A percentile compares a stretch with the other conserved stretches of the same genome.
phyloP scores from a whole-genome alignment of 2,797 vertebrate species.

The Tenualosa ilisha region DNA sequence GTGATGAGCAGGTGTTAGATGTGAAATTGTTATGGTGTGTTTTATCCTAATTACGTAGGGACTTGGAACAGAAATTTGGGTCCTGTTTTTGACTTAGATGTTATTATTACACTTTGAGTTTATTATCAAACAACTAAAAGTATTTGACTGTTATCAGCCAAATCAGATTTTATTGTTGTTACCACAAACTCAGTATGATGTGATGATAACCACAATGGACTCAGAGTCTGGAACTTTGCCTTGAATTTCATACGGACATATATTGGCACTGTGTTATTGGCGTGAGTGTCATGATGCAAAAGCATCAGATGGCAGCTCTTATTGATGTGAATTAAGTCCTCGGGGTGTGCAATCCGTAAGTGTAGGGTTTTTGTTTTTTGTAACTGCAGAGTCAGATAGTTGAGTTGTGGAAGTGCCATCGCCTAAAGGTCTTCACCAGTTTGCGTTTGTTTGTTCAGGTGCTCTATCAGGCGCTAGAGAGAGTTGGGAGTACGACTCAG shows the following conservation, averaged over 20 bases:
- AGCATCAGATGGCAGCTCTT: not conserved
- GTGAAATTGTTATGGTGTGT: not conserved
- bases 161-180: not conserved
- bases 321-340: too few species aligned
- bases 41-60: not conserved
- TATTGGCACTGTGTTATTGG: not conserved
- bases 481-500: slow-evolving; percentile 81
- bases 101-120: too few species aligned
- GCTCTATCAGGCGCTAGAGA: slow-evolving; percentile 74
- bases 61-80: not conserved
- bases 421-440: not conserved
- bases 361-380: not conserved
- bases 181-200: not conserved
- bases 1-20: not conserved
- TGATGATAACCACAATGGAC: not conserved
- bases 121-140: too few species aligned
- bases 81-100: too few species aligned
- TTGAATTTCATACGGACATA: not conserved
- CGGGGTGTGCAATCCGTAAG: too few species aligned
- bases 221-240: not conserved
- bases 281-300: not conserved
- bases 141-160: too few species aligned
- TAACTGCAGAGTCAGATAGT: not conserved
- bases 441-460: slow-evolving; percentile 56
- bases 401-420: not conserved